phyloP scores from a whole-genome alignment of 2,797 vertebrate species.

The Typhlichthys eigenmanni region DNA sequence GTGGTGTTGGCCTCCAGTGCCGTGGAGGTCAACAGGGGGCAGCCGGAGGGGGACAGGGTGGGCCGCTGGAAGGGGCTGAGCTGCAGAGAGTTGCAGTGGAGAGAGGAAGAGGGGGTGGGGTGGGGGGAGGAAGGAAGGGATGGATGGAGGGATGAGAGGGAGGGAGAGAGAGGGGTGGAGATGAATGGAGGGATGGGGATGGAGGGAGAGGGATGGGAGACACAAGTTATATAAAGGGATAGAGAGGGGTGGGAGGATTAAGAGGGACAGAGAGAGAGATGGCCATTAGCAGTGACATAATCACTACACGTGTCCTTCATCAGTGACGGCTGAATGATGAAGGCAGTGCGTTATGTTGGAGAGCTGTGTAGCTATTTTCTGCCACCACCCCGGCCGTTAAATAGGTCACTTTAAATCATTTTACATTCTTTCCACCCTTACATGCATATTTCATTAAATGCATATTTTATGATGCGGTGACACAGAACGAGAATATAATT shows the following conservation, averaged over 20 bases:
- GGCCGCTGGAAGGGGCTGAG: slow-evolving; percentile 21
- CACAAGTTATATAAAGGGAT: too few relatives aligned
- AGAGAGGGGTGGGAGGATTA: too few relatives aligned
- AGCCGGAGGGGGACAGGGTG: slow-evolving; percentile 29
- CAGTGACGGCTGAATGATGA: slow-evolving; percentile 23
- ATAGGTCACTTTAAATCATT: slow-evolving; percentile 21
- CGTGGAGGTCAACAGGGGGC: slow-evolving; percentile 66
- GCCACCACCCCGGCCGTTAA: slow-evolving; percentile 10
- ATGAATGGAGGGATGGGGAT: slow-evolving; percentile 3
- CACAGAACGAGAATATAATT: not conserved
- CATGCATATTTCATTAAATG: slow-evolving; percentile 24
- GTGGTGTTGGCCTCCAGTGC: slow-evolving; percentile 50
- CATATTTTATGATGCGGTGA: slow-evolving; percentile 15
- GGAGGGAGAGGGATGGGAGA: too few relatives aligned
- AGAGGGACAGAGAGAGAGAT: slow-evolving; percentile 22
- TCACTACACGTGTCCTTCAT: slow-evolving; percentile 27
- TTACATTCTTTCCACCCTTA: slow-evolving; percentile 19
- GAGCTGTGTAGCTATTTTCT: slow-evolving; percentile 15
- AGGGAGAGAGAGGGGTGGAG: slow-evolving; percentile 11
- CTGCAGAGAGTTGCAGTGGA: slow-evolving; percentile 29
- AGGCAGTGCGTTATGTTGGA: slow-evolving; percentile 15
- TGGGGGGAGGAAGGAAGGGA: not conserved
- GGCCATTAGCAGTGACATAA: slow-evolving; percentile 29
- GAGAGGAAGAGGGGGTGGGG: not conserved
- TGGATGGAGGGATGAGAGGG: not conserved